Evolutionary conservation across 2,888 invertebrate genomes (phyloP).

Genomic region (Dasypolia templi): DNA sequence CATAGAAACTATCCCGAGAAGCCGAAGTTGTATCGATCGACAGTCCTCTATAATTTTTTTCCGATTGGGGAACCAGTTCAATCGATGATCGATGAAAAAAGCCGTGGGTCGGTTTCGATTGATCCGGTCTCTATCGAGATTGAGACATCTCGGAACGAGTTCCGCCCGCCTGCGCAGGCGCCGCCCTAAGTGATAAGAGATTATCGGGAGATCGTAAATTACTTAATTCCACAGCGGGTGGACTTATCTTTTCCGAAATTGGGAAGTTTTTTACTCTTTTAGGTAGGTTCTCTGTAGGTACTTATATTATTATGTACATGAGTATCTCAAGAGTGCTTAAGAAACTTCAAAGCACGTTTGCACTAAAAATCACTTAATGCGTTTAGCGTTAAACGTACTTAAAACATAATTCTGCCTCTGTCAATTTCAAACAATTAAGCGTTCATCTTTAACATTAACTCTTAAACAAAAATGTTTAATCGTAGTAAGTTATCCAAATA

Average conservation of each 20-base stretch:
- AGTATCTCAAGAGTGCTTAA: background rate
- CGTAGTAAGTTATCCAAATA: too few species aligned
- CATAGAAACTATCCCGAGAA: slow-evolving; percentile 59
- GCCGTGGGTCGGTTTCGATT: slow-evolving; percentile 85
- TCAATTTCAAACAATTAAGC: background rate
- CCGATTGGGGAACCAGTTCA: slow-evolving; percentile 83
- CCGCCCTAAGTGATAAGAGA: slow-evolving; percentile 67
- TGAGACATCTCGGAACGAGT: slow-evolving; percentile 89
- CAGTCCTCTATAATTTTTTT: slow-evolving; percentile 76
- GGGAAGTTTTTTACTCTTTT: slow-evolving; percentile 42
- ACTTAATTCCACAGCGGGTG: slow-evolving; percentile 57
- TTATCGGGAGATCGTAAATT: slow-evolving; percentile 64
- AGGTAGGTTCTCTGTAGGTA: slow-evolving; percentile 5
- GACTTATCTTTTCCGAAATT: slow-evolving; percentile 44
- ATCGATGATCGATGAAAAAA: slow-evolving; percentile 86
- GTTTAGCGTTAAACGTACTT: background rate
- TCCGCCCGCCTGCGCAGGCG: slow-evolving; percentile 78
- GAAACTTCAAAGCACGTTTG: background rate
- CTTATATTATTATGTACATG: background rate
- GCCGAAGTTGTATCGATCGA: slow-evolving; percentile 64
- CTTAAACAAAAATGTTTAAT: too few species aligned
- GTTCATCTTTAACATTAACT: too few species aligned
- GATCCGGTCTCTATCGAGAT: slow-evolving; percentile 87
- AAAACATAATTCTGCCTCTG: background rate
- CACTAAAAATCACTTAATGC: background rate